Base-by-base conservation (phyloP, 2,113 vertebrate species). In the Engystomops pustulosus region DNA sequence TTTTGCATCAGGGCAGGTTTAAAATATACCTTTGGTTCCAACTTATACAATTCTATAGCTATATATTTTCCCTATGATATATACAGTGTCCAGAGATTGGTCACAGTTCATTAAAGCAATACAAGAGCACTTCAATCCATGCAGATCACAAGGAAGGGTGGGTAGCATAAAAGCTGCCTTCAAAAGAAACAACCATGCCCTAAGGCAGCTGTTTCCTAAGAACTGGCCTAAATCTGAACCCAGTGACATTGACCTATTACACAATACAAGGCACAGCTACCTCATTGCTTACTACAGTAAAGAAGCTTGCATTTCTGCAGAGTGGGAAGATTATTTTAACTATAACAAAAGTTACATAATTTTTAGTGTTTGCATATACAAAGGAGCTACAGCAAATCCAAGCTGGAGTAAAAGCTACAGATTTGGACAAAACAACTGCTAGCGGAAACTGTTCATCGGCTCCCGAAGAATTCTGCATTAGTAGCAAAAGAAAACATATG, bases 131-230 rank as follows among this genome's bases (percentile, higher is more conserved):
- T 67, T 11, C 15, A 65, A 17, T 62, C 60, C 12, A 12, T 36
- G 20, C 30, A 67, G 62, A 67, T 67, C 60, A 65, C 60, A 67
- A 36, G 6, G 27, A 67, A 67, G 32, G 32, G 17, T 67, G 62
- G 62, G 62, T 67, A 67, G 32, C 17, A 67, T 67, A 8, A 67
- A 34, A 67, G 18, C 18, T 17, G 1, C 17, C 62, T 67, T 67
- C 62, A 67, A 36, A 67, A 62, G 32, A 36, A 8, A 18, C 15
- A 67, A 25, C 62, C 62, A 67, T 67, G 62, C 62, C 62, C 62
- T 36, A 67, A 67, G 32, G 62, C 62, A 67, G 62, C 62, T 67
- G 30, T 67, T 67, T 67, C 62, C 30, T 67, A 67, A 17, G 62
- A 34, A 67, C 30, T 67, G 62, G 62, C 62, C 62, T 67, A 32